Conservation (phyloP, 1,140 invertebrate species). For the Doryteuthis pealeii region DNA sequence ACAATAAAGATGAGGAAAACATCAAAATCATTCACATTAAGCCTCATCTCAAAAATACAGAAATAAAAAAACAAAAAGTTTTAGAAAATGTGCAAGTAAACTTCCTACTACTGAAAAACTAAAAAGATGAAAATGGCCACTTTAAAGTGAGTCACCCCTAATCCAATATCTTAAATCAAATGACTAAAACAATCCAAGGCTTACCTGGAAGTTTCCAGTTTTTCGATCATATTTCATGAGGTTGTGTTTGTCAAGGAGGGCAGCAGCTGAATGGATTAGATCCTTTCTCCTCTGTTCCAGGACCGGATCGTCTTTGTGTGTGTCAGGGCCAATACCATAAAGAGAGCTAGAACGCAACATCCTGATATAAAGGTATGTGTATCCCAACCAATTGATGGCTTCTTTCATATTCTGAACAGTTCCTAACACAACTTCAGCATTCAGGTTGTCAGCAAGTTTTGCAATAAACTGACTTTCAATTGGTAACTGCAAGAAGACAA, state of each 20-base stretch:
- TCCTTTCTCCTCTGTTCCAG: slow-evolving; percentile 90
- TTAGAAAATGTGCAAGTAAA: too few relatives aligned
- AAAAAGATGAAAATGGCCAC: too few relatives aligned
- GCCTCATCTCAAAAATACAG: too few relatives aligned
- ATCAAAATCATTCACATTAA: too few relatives aligned
- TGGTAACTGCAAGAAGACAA: slow-evolving; percentile 59
- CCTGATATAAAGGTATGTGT: slow-evolving; percentile 94
- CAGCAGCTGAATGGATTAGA: slow-evolving; percentile 93
- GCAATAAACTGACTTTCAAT: slow-evolving; percentile 68
- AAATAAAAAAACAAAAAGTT: too few relatives aligned
- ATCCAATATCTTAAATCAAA: too few relatives aligned
- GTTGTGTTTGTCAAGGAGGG: slow-evolving; percentile 87
- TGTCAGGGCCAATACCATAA: slow-evolving; percentile 86
- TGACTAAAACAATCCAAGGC: background rate
- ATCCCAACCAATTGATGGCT: slow-evolving; percentile 91
- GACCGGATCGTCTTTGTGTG: slow-evolving; percentile 70
- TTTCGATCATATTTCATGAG: slow-evolving; percentile 96
- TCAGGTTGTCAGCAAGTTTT: slow-evolving; percentile 90
- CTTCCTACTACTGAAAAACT: too few relatives aligned
- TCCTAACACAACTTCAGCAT: slow-evolving; percentile 96
- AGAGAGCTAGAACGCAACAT: slow-evolving; percentile 71
- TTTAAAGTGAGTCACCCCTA: too few relatives aligned
- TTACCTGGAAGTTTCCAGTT: slow-evolving; percentile 83
- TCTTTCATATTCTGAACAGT: slow-evolving; percentile 94
- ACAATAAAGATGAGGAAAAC: too few relatives aligned